Percentiles rank a stretch among this genome's conserved stretches.
These are phyloP conservation scores for Sialis fuliginosa DNA, from an alignment of 2,888 invertebrate genomes.

Conservation along the genomic window DNA sequence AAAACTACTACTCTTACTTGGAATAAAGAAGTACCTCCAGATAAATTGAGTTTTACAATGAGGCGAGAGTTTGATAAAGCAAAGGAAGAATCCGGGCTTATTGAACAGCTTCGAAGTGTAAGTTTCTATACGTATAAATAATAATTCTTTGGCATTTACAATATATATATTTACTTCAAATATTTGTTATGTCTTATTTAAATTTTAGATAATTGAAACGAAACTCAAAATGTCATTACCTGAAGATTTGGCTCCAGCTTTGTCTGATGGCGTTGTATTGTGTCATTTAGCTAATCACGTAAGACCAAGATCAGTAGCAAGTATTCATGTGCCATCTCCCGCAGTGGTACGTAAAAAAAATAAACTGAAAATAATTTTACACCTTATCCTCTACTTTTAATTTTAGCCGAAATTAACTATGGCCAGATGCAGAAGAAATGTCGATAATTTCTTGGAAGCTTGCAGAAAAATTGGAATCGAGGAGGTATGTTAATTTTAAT, in stretches of 20 bases:
- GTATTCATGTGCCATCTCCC: slow-evolving; percentile 87
- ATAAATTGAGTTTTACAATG: slow-evolving; percentile 81
- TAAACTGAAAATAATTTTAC: background rate
- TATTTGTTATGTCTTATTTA: slow-evolving; percentile 8
- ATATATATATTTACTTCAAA: background rate
- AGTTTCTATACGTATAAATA: slow-evolving; percentile 17
- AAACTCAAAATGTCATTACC: slow-evolving; percentile 81
- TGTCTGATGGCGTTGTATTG: slow-evolving; percentile 83
- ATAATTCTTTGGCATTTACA: no score
- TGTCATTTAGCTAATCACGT: slow-evolving; percentile 92
- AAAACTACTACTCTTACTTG: slow-evolving; percentile 39
- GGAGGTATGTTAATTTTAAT: slow-evolving; percentile 49
- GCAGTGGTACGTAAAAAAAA: slow-evolving; percentile 51
- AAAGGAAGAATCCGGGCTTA: slow-evolving; percentile 71
- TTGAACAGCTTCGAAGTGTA: slow-evolving; percentile 69
- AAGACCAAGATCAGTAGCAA: slow-evolving; percentile 75
- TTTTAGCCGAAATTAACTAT: slow-evolving; percentile 85
- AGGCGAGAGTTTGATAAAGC: slow-evolving; percentile 81
- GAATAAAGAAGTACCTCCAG: slow-evolving; percentile 51
- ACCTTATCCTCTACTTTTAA: slow-evolving; percentile 6
- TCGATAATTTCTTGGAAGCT: slow-evolving; percentile 89
- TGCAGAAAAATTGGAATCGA: slow-evolving; percentile 87
- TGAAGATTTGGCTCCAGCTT: slow-evolving; percentile 63
- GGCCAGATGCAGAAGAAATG: slow-evolving; percentile 85
- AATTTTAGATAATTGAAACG: slow-evolving; percentile 65